Percentiles rank a stretch among this genome's conserved stretches.
Conservation (phyloP, 2,797 vertebrate genomes). For the Anas capensis region DNA sequence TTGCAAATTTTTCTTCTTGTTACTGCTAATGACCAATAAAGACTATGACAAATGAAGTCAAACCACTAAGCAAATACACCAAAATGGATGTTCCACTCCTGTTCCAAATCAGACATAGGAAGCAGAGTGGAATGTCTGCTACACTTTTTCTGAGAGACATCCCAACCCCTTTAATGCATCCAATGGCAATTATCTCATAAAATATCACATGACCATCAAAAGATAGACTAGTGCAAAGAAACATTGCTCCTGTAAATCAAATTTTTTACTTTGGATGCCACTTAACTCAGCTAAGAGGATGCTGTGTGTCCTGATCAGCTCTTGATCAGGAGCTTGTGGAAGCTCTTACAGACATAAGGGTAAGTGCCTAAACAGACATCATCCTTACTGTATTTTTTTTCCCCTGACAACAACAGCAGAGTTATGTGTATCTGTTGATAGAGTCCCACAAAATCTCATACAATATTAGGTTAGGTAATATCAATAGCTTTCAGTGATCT, state of each 20-base stretch:
- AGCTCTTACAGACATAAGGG: not conserved
- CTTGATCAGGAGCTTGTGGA: not conserved
- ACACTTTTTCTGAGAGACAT: accelerated
- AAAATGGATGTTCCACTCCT: not conserved
- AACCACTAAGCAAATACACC: accelerated
- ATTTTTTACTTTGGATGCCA: not conserved
- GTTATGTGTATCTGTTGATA: accelerated
- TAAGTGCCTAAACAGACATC: not conserved
- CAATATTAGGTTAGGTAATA: not conserved
- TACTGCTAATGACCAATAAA: not conserved
- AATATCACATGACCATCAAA: not conserved
- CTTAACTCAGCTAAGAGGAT: not conserved
- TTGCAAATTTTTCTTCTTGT: not conserved
- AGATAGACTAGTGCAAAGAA: not conserved
- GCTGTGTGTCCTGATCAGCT: not conserved
- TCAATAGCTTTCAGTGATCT: not conserved
- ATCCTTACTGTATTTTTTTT: not conserved
- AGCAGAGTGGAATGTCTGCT: not conserved
- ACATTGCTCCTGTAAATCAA: not conserved
- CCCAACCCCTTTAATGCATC: accelerated
- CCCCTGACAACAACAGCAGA: not conserved
- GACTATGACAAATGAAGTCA: not conserved
- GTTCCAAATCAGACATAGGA: not conserved
- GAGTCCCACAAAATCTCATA: not conserved
- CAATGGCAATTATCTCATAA: not conserved